Evolutionary conservation across 2,797 vertebrate genomes (phyloP).

Genomic region (Mastacembelus armatus): DNA sequence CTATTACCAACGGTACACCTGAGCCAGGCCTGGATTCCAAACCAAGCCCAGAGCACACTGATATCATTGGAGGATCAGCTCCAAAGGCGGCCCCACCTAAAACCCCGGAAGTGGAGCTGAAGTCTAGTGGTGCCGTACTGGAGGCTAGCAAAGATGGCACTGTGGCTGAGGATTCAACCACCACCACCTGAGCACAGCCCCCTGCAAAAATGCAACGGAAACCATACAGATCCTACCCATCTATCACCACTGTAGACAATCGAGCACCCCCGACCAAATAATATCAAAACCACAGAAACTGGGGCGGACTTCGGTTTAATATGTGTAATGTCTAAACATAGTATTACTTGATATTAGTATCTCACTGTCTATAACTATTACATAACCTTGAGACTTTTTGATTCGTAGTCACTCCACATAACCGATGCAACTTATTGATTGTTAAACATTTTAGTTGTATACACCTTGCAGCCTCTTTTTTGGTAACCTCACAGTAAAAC

Average conservation of each 20-base stretch:
- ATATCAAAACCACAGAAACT: conserved; percentile 69
- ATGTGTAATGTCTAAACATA: conserved; percentile 71
- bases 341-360: conserved; percentile 57
- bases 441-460: conserved; percentile 49
- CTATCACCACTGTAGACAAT: conserved; percentile 76
- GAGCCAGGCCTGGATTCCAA: conserved; percentile 73
- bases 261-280: conserved; percentile 70
- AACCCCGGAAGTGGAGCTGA: conserved; percentile 79
- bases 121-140: conserved; percentile 53
- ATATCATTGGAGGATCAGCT: conserved; percentile 50
- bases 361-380: conserved; percentile 56
- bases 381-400: conserved; percentile 55
- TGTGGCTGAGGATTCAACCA: conserved; percentile 70
- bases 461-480: conserved; percentile 47
- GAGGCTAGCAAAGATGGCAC: conserved; percentile 69
- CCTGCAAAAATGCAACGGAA: conserved; percentile 47
- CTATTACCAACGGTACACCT: conserved; percentile 77
- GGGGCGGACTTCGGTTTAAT: conserved; percentile 60
- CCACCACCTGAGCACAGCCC: conserved; percentile 67
- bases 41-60: conserved; percentile 64
- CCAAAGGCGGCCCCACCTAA: conserved; percentile 73
- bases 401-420: conserved; percentile 44
- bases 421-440: conserved; percentile 49
- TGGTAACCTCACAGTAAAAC: conserved; percentile 63
- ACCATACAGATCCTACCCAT: conserved; percentile 65